A percentile compares a stretch with the other conserved stretches of the same genome.
phyloP scores from a whole-genome alignment of 2,113 vertebrate genomes.

The Aldabrachelys gigantea region DNA sequence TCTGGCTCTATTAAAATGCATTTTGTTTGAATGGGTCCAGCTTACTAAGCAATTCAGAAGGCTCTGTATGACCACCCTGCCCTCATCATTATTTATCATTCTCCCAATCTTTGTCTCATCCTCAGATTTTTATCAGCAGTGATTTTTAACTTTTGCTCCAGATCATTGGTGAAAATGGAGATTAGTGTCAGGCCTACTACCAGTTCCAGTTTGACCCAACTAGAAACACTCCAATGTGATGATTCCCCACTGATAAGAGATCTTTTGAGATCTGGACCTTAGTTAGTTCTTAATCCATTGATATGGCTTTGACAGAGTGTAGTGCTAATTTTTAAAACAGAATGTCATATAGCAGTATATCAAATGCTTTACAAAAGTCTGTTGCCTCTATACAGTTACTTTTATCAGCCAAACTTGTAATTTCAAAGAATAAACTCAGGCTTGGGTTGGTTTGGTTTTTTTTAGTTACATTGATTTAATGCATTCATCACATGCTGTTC shows the following conservation, averaged over 20 bases:
- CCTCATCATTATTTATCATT: background rate
- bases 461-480: background rate
- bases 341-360: background rate
- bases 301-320: background rate
- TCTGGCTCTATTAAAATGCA: background rate
- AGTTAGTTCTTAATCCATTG: background rate
- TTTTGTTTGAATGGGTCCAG: background rate
- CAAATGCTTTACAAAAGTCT: background rate
- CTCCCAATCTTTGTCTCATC: background rate
- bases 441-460: background rate
- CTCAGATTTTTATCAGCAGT: constrained; percentile 32
- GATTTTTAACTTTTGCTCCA: constrained; percentile 29
- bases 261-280: background rate
- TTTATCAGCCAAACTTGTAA: background rate
- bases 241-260: background rate
- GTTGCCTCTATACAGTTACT: background rate
- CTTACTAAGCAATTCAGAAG: rapidly evolving
- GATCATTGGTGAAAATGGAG: background rate
- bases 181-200: background rate
- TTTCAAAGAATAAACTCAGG: background rate
- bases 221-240: background rate
- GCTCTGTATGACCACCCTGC: background rate
- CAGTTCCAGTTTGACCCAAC: constrained; percentile 8
- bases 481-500: background rate
- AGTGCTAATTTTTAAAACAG: background rate